A percentile compares a stretch with the other conserved stretches of the same genome.
phyloP scores from a whole-genome alignment of 2,113 vertebrate genomes.

The Trichechus manatus region DNA sequence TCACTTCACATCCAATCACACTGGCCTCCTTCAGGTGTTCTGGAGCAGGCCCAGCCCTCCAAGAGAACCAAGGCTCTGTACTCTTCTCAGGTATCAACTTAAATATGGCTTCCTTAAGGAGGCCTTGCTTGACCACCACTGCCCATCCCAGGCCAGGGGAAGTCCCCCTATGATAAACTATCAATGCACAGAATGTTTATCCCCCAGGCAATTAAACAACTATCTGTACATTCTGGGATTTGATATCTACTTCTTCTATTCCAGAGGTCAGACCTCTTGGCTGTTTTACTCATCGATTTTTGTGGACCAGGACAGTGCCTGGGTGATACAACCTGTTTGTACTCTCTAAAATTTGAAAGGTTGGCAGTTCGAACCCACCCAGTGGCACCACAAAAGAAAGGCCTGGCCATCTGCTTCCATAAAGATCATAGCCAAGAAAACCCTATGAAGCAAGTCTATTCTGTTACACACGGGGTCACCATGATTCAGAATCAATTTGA shows the following conservation, averaged over 20 bases:
- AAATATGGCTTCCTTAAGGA: not conserved
- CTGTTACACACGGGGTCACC: no score
- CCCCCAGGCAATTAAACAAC: not conserved
- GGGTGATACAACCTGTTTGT: no score
- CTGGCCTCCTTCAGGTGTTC: not conserved
- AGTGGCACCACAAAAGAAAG: not conserved
- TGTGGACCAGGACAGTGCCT: not conserved
- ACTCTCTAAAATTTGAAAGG: not conserved
- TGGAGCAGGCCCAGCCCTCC: not conserved
- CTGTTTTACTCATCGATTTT: no score
- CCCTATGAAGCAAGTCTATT: no score
- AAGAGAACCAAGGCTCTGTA: not conserved
- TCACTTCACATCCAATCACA: not conserved
- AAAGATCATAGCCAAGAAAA: no score
- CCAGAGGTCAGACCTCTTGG: not conserved
- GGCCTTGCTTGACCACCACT: not conserved
- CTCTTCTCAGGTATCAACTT: not conserved
- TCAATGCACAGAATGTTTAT: not conserved
- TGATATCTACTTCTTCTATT: not conserved
- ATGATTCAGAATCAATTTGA: no score
- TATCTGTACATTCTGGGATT: not conserved
- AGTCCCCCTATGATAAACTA: rapidly evolving
- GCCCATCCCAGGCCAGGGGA: not conserved
- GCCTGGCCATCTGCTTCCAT: not conserved
- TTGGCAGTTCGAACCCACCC: not conserved